Conservation (phyloP, 2,797 vertebrate species). For the Brotogeris chrysoptera region DNA sequence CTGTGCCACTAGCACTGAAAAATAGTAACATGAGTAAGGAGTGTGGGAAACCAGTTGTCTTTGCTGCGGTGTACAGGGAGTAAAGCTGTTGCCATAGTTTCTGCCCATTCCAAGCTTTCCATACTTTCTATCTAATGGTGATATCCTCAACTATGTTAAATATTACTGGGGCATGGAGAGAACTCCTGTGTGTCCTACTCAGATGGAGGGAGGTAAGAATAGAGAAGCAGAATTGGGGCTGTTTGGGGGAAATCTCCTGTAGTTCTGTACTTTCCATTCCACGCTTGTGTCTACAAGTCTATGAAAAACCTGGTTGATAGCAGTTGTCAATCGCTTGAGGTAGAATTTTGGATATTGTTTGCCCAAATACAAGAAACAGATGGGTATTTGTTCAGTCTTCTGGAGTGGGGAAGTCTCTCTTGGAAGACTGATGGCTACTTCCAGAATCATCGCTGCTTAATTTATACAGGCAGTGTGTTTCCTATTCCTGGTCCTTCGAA, state of each 20-base stretch:
- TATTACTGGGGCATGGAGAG: not conserved
- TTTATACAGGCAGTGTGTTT: rapidly evolving
- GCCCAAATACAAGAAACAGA: not conserved
- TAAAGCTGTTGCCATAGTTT: not conserved
- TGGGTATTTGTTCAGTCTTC: rapidly evolving
- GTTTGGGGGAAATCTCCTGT: not conserved
- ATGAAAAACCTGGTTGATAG: not conserved
- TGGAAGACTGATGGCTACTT: not conserved
- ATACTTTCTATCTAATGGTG: not conserved
- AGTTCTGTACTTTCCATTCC: not conserved
- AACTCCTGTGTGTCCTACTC: not conserved
- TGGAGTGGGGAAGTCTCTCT: not conserved
- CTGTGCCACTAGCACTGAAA: not conserved
- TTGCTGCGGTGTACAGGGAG: not conserved
- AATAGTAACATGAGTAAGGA: not conserved
- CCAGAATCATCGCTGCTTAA: not conserved
- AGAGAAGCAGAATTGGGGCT: not conserved
- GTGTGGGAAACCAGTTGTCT: not conserved
- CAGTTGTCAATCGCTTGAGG: not conserved
- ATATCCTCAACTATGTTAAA: not conserved
- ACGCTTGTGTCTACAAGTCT: not conserved
- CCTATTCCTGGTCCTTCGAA: rapidly evolving
- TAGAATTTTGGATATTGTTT: not conserved
- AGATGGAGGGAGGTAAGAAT: not conserved
- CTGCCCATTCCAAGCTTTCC: not conserved